These are phyloP conservation scores for Ellobius talpinus DNA, from an alignment of 2,113 vertebrate genomes.

Conservation along the genomic window DNA sequence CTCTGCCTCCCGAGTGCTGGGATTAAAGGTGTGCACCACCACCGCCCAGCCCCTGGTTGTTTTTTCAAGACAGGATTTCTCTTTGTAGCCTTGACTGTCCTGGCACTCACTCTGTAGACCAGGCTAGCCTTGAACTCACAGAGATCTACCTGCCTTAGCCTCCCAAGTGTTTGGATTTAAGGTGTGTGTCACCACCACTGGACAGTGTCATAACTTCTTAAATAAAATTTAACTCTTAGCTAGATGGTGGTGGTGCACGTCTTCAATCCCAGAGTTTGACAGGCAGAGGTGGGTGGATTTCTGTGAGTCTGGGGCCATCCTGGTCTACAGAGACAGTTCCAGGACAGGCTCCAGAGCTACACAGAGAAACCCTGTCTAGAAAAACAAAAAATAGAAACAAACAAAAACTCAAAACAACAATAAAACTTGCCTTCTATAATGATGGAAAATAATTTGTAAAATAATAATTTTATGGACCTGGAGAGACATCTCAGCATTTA, in stretches of 20 bases:
- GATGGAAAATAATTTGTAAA: constrained; percentile 12
- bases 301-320: background rate
- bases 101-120: background rate
- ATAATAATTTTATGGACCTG: background rate
- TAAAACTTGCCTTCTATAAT: background rate
- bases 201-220: background rate
- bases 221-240: background rate
- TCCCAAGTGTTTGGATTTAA: background rate
- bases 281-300: background rate
- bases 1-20: no score
- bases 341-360: background rate
- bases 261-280: background rate
- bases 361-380: background rate
- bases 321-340: background rate
- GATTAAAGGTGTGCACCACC: no score
- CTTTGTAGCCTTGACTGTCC: background rate
- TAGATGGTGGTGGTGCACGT: background rate
- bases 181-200: background rate
- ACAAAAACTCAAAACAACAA: background rate
- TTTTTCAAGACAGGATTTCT: background rate
- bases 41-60: no score
- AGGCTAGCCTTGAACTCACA: background rate
- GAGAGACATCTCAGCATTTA: background rate
- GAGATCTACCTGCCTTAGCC: background rate
- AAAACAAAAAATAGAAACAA: background rate